Evolutionary conservation across 2,797 vertebrate genomes (phyloP).

Genomic region (Diplodus puntazzo): DNA sequence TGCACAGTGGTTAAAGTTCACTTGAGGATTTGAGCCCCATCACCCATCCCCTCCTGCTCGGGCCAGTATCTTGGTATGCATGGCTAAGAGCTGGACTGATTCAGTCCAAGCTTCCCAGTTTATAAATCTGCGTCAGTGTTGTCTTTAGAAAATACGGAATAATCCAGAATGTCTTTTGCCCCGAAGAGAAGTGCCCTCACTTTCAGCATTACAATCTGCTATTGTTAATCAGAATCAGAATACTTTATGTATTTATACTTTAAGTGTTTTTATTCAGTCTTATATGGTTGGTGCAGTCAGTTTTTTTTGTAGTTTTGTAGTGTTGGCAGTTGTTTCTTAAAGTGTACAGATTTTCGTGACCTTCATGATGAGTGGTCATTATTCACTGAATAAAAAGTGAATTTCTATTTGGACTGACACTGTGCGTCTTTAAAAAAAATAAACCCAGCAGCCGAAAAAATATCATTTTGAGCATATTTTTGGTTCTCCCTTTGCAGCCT

Average conservation of each 20-base stretch:
- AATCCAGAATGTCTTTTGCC: slow-evolving; percentile 17
- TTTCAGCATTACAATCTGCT: not conserved
- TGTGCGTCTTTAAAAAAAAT: not conserved
- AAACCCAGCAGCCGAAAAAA: not conserved
- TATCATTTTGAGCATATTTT: slow-evolving; percentile 25
- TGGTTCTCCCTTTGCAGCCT: slow-evolving; percentile 6
- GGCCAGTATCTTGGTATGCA: slow-evolving; percentile 34
- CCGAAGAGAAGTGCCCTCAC: slow-evolving; percentile 22
- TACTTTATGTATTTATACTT: no score
- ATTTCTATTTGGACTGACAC: slow-evolving; percentile 8
- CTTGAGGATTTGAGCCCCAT: slow-evolving; percentile 70
- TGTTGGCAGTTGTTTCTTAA: slow-evolving; percentile 25
- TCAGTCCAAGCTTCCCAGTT: slow-evolving; percentile 6
- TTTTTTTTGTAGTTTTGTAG: slow-evolving; percentile 32
- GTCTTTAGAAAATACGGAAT: slow-evolving; percentile 30
- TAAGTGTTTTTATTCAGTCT: slow-evolving; percentile 4
- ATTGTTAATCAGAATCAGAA: no score
- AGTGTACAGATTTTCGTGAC: slow-evolving; percentile 32
- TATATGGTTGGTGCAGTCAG: not conserved
- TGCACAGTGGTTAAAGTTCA: slow-evolving; percentile 80
- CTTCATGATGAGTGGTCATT: slow-evolving; percentile 37
- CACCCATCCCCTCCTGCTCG: slow-evolving; percentile 37
- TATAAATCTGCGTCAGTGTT: slow-evolving; percentile 18
- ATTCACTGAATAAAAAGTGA: slow-evolving; percentile 17
- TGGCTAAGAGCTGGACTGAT: slow-evolving; percentile 33